Percentiles rank a stretch among this genome's conserved stretches.
These are phyloP conservation scores for Cochlearius cochlearius DNA, from an alignment of 2,113 vertebrate genomes.

Conservation along the genomic window DNA sequence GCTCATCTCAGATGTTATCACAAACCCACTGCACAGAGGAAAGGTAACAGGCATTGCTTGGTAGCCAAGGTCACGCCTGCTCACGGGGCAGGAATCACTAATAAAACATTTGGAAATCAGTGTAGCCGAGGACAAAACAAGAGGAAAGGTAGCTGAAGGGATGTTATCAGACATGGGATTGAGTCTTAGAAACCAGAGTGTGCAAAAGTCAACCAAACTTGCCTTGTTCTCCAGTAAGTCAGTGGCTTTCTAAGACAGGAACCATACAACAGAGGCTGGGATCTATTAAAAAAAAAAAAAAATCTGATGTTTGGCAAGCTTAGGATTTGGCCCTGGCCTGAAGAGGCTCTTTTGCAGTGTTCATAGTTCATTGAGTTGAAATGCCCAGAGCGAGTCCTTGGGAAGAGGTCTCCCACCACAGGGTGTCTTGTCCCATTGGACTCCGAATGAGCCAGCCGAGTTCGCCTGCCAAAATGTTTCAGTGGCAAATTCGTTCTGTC, in stretches of 20 bases:
- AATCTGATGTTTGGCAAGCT: background rate
- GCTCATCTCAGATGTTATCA: background rate
- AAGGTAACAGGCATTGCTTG: background rate
- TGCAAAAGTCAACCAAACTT: background rate
- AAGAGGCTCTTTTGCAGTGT: conserved; percentile 8
- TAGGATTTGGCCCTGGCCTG: background rate
- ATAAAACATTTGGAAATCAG: background rate
- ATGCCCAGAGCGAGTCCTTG: background rate
- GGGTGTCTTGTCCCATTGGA: background rate
- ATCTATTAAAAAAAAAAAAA: background rate
- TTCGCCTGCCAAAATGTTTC: background rate
- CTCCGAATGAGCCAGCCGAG: background rate
- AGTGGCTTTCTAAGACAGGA: background rate
- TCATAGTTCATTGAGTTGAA: background rate
- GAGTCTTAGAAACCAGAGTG: background rate
- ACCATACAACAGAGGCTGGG: background rate
- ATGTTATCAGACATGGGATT: background rate
- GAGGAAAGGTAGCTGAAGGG: background rate
- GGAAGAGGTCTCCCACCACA: background rate
- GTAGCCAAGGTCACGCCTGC: background rate
- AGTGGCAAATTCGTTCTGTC: conserved; percentile 91
- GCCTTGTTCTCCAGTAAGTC: background rate
- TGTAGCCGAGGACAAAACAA: background rate
- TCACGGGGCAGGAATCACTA: background rate
- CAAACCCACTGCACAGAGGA: background rate